Evolutionary conservation across 2,888 invertebrate genomes (phyloP).

Genomic region (Geotrupes spiniger): DNA sequence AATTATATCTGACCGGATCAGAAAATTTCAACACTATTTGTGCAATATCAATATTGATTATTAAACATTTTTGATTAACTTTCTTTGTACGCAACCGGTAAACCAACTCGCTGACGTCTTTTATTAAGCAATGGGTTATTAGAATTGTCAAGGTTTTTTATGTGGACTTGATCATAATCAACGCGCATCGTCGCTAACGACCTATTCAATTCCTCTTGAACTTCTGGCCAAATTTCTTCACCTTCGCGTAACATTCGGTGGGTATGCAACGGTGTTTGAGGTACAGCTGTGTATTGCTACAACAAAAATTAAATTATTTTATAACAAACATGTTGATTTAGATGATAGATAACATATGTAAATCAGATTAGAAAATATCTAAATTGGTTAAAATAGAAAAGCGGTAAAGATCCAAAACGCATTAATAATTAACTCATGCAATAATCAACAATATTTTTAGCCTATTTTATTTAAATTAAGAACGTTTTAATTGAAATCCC

Average conservation of each 20-base stretch:
- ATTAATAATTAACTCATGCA: no score
- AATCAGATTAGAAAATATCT: no score
- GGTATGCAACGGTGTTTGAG: slow-evolving; percentile 93
- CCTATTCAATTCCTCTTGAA: slow-evolving; percentile 98
- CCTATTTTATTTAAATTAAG: no score
- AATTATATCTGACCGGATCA: slow-evolving; percentile 13
- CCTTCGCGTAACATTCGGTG: slow-evolving; percentile 85
- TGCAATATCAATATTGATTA: slow-evolving; percentile 3
- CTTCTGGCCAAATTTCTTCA: slow-evolving; percentile 93
- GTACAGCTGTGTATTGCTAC: slow-evolving; percentile 75
- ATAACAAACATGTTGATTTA: no score
- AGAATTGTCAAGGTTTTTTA: slow-evolving; percentile 89
- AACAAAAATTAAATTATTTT: slow-evolving; percentile 22
- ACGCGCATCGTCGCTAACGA: slow-evolving; percentile 98
- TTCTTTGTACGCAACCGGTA: slow-evolving; percentile 22
- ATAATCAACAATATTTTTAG: no score
- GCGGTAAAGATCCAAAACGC: no score
- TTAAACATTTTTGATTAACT: slow-evolving; percentile 18
- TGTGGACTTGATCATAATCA: slow-evolving; percentile 92
- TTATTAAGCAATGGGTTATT: slow-evolving; percentile 92
- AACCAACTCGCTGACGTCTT: slow-evolving; percentile 56
- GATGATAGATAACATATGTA: no score
- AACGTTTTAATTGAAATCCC: no score
- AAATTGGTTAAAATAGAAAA: no score
- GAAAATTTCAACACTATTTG: slow-evolving; percentile 6